These are phyloP conservation scores for Whitmania pigra DNA, from an alignment of 1,140 invertebrate species.

Conservation along the genomic window DNA sequence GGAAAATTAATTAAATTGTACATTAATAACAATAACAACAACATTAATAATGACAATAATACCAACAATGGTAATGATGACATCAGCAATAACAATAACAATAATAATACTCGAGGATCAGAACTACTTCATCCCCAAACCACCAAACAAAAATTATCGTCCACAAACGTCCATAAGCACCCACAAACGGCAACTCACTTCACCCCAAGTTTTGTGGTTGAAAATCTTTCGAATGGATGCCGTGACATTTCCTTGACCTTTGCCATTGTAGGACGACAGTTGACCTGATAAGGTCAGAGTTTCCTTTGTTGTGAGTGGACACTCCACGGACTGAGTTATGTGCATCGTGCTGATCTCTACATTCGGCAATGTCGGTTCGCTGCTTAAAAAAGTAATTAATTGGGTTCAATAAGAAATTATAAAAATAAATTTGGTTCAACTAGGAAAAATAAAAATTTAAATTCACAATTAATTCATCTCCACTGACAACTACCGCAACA, in stretches of 20 bases:
- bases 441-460: not conserved
- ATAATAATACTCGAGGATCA: not conserved
- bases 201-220: constrained; percentile 69
- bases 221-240: constrained; percentile 59
- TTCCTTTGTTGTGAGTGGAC: constrained; percentile 70
- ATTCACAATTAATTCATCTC: not conserved
- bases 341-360: constrained; percentile 82
- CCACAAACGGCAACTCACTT: constrained; percentile 45
- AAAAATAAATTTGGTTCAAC: not conserved
- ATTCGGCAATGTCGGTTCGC: constrained; percentile 49
- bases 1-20: too few relatives aligned
- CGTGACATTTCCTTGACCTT: constrained; percentile 60
- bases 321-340: constrained; percentile 80
- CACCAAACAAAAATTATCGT: not conserved
- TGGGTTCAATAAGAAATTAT: not conserved
- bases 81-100: not conserved
- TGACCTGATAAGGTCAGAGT: constrained; percentile 55
- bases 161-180: too few relatives aligned
- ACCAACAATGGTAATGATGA: too few relatives aligned
- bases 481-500: not conserved
- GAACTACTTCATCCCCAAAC: not conserved
- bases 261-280: constrained; percentile 72
- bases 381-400: constrained; percentile 28
- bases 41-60: not conserved
- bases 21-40: too few relatives aligned